These are phyloP conservation scores for Dipodomys spectabilis DNA, from an alignment of 2,113 vertebrate genomes.

Conservation along the genomic window DNA sequence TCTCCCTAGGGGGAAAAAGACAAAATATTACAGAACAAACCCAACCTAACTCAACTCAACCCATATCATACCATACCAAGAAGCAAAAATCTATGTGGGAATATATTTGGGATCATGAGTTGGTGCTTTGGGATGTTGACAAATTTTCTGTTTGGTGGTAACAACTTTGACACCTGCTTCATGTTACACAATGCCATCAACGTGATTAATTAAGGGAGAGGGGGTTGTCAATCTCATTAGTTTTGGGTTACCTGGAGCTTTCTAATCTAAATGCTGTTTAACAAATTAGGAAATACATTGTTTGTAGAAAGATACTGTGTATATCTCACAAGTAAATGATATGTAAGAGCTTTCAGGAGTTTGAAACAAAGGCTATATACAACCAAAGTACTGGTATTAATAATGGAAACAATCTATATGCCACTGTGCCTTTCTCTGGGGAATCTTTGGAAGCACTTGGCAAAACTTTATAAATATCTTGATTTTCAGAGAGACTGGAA, in stretches of 20 bases:
- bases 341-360: background rate
- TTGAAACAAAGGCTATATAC: conserved; percentile 21
- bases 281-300: background rate
- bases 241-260: background rate
- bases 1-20: conserved; percentile 21
- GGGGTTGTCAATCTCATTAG: background rate
- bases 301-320: background rate
- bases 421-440: background rate
- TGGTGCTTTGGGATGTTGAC: background rate
- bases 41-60: background rate
- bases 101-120: background rate
- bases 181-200: background rate
- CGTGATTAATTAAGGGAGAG: background rate
- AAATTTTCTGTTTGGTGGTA: background rate
- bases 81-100: too few species aligned
- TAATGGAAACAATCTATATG: conserved; percentile 28
- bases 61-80: too few species aligned
- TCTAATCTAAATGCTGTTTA: background rate
- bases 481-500: conserved; percentile 22
- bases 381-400: background rate
- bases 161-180: background rate
- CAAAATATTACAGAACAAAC: background rate
- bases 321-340: conserved; percentile 15
- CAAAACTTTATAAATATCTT: conserved; percentile 57
- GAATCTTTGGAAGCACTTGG: conserved; percentile 12